Conservation (phyloP, 2,797 vertebrate genomes). For the Varecia variegata region DNA sequence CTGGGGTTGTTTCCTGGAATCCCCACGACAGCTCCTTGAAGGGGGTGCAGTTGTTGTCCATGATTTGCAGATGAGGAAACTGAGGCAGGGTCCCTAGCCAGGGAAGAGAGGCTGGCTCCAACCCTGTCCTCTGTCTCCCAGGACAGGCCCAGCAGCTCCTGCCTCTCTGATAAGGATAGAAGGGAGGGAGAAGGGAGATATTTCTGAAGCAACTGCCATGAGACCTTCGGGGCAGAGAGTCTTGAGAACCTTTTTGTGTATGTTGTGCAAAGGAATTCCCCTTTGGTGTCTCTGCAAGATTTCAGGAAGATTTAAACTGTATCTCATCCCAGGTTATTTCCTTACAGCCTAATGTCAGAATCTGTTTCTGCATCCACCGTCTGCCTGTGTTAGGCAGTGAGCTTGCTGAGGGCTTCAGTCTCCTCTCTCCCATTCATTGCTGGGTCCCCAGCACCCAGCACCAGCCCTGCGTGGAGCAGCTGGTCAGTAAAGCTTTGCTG, state of each 20-base stretch:
- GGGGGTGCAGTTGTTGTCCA: too few relatives aligned
- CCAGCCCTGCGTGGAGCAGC: neutral
- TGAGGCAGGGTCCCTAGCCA: neutral
- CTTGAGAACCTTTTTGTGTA: neutral
- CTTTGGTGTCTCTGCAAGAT: neutral
- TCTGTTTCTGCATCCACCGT: fast-evolving
- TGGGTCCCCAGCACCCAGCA: neutral
- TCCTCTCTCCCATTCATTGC: neutral
- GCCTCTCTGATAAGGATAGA: neutral
- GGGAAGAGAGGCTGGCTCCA: neutral
- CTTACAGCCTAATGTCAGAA: fast-evolving
- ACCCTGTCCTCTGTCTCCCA: neutral
- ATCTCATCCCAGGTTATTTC: neutral
- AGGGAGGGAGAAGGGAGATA: neutral
- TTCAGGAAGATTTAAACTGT: neutral
- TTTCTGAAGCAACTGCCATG: neutral
- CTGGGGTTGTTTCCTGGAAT: neutral
- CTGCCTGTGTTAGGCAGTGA: neutral
- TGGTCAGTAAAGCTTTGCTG: neutral
- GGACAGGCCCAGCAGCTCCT: neutral
- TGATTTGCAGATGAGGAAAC: neutral
- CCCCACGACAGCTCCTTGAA: neutral
- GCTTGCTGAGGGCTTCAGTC: neutral
- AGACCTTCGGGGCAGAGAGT: neutral
- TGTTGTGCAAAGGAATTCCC: neutral